Percentiles rank a stretch among this genome's conserved stretches.
Evolutionary conservation across 2,113 vertebrate genomes (phyloP).

Genomic region (Calypte anna): DNA sequence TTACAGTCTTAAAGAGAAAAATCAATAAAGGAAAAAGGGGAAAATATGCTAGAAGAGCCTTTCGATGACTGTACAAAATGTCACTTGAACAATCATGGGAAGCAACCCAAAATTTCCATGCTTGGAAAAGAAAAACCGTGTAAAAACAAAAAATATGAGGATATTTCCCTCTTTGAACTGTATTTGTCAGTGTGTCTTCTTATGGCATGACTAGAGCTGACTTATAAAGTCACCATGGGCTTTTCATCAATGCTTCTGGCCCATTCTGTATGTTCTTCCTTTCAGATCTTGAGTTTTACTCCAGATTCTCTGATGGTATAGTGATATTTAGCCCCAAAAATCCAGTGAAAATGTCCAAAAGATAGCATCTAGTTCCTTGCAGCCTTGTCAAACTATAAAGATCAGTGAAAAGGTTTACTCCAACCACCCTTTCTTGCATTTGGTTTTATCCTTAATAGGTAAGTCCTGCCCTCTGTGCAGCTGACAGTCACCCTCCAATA

Average conservation of each 20-base stretch:
- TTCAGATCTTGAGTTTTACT: neutral
- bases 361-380: neutral
- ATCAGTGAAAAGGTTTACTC: conserved; percentile 50
- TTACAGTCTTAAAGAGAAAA: conserved; percentile 80
- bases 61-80: conserved; percentile 31
- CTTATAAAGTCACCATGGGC: neutral
- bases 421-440: conserved; percentile 13
- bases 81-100: neutral
- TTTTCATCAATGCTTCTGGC: neutral
- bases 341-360: neutral
- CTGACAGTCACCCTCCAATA: conserved; percentile 37
- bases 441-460: conserved; percentile 55
- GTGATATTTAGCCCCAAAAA: neutral
- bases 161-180: neutral
- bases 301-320: neutral
- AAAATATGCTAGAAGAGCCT: conserved; percentile 63
- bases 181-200: neutral
- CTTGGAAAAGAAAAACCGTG: neutral
- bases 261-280: neutral
- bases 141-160: neutral
- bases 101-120: neutral
- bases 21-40: conserved; percentile 72
- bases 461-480: conserved; percentile 35
- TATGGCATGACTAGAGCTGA: neutral
- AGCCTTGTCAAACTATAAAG: conserved; percentile 37